Evolutionary conservation across 2,888 invertebrate genomes (phyloP), one percentile per base, ranked within the genome.

Genomic region (Dendrolimus houi): DNA sequence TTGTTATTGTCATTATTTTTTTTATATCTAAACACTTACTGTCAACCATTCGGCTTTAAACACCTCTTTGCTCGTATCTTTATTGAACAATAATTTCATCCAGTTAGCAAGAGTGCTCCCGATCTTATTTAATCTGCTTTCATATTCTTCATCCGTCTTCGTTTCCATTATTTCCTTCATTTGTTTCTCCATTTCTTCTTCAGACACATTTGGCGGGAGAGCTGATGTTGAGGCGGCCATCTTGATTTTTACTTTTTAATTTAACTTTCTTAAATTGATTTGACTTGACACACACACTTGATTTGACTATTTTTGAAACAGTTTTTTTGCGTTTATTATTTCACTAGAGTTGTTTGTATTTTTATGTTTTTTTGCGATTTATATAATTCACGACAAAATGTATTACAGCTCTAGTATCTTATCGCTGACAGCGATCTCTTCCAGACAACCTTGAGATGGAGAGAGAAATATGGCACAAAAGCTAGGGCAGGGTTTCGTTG

Each of bases 11-110:
- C 29, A 29, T 29, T 29, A 6, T 29, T 29, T 29, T 17, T 29
- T 17, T 2, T 29, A 29, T 6, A 29, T 29, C 29, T 6, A 29
- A 29, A 29, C 29, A 79, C 89, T 85, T 71, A 88, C 89, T 56
- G 78, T 79, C 58, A 85, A 66, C 85, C 85, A 84, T n/a, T 77
- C 81, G 0, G 90, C 81, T 12, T 79, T 76, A 17, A 87, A 87
- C 7, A 79, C 78, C 53, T 81, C 77, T 9, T 64, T 63, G 0
- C 63, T 63, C 0, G 61, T 64, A 8, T 75, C 77, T 47, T 66
- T 79, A 59, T 86, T 87, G 59, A 90, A 88, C 0, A 90, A 56
- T 1, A 74, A 58, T 53, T 81, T 83, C 85, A 90, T 86, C 85
- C 87, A 86, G 12, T 69, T 76, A 0, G 79, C 67, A 0, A 87